These are phyloP conservation scores for Oreohelix idahoensis DNA, from an alignment of 1,140 invertebrate genomes.

Conservation along the genomic window DNA sequence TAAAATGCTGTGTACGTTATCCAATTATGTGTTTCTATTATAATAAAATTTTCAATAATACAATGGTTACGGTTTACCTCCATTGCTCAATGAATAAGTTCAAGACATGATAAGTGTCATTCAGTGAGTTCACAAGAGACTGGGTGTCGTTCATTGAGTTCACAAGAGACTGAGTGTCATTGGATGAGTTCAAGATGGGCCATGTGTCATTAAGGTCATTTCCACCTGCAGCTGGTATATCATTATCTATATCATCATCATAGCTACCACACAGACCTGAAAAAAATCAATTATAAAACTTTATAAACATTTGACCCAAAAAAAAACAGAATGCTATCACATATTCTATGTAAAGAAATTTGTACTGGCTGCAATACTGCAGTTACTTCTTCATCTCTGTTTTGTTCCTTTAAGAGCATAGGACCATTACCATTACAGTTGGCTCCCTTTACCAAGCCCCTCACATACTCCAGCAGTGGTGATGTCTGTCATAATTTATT, in stretches of 20 bases:
- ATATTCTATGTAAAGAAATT: background rate
- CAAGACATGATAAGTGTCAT: background rate
- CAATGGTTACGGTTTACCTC: background rate
- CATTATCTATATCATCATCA: conserved; percentile 16
- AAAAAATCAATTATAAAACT: background rate
- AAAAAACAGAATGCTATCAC: background rate
- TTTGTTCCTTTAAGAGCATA: too few relatives aligned
- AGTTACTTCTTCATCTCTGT: too few relatives aligned
- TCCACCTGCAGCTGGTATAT: background rate
- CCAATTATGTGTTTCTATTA: background rate
- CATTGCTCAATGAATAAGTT: background rate
- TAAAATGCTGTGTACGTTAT: too few relatives aligned
- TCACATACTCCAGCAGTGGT: too few relatives aligned
- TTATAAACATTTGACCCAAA: background rate
- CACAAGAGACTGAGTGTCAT: background rate
- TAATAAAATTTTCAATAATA: background rate
- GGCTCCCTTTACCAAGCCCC: too few relatives aligned
- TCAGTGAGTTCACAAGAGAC: background rate
- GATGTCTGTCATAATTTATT: too few relatives aligned
- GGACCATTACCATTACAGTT: too few relatives aligned
- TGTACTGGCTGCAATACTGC: too few relatives aligned
- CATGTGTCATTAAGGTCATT: background rate
- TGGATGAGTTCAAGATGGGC: background rate
- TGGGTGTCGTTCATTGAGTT: background rate
- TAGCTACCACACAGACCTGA: conserved; percentile 23